Evolutionary conservation across 2,888 invertebrate species (phyloP).

Genomic region (Lordiphosa fenestrarum): DNA sequence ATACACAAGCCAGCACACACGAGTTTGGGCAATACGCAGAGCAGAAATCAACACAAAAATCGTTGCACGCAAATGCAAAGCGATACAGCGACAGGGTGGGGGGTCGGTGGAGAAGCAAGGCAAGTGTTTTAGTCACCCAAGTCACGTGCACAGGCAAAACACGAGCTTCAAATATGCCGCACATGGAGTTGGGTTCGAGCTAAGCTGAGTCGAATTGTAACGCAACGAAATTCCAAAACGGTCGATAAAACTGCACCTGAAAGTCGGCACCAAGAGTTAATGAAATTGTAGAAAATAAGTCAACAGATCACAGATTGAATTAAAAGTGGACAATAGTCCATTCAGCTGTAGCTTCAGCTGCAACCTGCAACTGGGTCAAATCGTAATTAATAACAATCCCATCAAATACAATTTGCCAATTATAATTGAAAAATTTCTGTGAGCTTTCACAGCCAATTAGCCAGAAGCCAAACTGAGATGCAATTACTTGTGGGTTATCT

Average conservation of each 20-base stretch:
- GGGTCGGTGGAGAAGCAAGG: neutral
- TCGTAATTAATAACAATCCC: constrained; percentile 24
- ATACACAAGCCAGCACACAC: neutral
- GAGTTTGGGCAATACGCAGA: constrained; percentile 35
- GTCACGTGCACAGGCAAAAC: constrained; percentile 68
- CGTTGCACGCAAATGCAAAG: constrained; percentile 71
- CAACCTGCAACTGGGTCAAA: constrained; percentile 26
- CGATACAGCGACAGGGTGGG: constrained; percentile 21
- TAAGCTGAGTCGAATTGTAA: constrained; percentile 12
- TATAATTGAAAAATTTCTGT: constrained; percentile 40
- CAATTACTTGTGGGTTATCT: constrained; percentile 30
- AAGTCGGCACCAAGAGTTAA: no score
- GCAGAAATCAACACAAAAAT: constrained; percentile 47
- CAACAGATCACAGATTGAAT: no score
- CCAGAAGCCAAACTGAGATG: constrained; percentile 29
- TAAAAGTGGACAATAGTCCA: no score
- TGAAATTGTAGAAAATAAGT: no score
- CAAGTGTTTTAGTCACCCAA: constrained; percentile 50
- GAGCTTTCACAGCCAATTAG: constrained; percentile 51
- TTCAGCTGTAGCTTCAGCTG: neutral
- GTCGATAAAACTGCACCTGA: neutral
- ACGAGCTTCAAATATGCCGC: constrained; percentile 52
- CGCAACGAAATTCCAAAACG: neutral
- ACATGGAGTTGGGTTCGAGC: constrained; percentile 27
- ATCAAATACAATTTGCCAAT: constrained; percentile 41